Percentiles rank a stretch among this genome's conserved stretches.
phyloP scores from a whole-genome alignment of 2,113 vertebrate genomes.

The Daboia siamensis region DNA sequence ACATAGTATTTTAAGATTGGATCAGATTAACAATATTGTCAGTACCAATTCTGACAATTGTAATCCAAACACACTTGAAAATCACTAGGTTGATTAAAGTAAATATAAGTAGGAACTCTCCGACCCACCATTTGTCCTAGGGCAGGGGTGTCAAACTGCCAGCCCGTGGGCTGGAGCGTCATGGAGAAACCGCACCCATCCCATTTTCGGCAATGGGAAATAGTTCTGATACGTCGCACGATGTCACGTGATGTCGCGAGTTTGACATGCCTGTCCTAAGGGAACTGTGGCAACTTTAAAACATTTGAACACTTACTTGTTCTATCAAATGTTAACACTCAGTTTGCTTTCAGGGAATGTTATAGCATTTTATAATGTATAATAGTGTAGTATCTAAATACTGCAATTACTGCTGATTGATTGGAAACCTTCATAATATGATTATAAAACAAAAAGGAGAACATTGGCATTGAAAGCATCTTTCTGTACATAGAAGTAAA shows the following conservation, averaged over 20 bases:
- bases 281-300: neutral
- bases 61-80: neutral
- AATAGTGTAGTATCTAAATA: constrained; percentile 17
- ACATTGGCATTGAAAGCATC: constrained; percentile 13
- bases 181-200: too few species aligned
- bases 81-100: neutral
- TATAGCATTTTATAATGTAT: neutral
- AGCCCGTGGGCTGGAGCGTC: too few species aligned
- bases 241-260: too few species aligned
- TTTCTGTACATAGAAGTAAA: neutral
- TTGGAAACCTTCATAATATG: constrained; percentile 26
- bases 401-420: constrained; percentile 21
- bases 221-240: too few species aligned
- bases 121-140: neutral
- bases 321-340: constrained; percentile 2
- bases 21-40: neutral
- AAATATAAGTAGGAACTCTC: neutral
- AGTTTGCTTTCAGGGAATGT: neutral
- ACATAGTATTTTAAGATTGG: neutral
- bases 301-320: neutral
- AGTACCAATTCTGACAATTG: neutral
- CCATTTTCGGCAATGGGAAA: too few species aligned
- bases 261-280: too few species aligned
- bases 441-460: constrained; percentile 29
- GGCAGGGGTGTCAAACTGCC: too few species aligned